Percentiles rank a stretch among this genome's conserved stretches.
Evolutionary conservation across 1,140 invertebrate genomes (phyloP).

Genomic region (Zaprionus lachaisei): DNA sequence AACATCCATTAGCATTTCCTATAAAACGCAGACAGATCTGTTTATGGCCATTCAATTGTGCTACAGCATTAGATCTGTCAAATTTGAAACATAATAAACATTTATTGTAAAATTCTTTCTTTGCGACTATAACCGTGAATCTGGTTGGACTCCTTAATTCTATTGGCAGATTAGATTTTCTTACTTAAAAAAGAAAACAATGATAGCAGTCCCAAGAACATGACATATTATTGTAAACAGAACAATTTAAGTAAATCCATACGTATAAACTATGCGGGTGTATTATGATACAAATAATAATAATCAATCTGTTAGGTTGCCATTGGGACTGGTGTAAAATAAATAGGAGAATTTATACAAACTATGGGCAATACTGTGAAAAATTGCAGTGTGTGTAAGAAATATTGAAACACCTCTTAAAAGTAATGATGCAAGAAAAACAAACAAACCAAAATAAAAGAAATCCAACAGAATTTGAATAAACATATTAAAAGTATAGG

Average conservation of each 20-base stretch:
- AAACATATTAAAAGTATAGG: not conserved
- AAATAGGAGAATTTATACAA: not conserved
- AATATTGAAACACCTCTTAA: not conserved
- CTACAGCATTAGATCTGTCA: not conserved
- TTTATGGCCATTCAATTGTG: not conserved
- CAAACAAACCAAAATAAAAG: not conserved
- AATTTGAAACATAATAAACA: not conserved
- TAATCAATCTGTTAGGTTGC: not conserved
- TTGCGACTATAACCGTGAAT: not conserved
- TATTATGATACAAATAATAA: no score
- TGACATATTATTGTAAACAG: no score
- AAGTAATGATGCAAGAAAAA: not conserved
- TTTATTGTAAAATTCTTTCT: not conserved
- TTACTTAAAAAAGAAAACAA: not conserved
- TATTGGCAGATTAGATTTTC: not conserved
- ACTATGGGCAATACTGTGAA: not conserved
- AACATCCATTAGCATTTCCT: not conserved
- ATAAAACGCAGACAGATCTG: not conserved
- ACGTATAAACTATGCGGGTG: no score
- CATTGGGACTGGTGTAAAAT: not conserved
- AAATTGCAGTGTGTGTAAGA: not conserved
- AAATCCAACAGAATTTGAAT: not conserved
- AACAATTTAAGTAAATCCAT: no score
- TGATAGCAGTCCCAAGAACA: no score
- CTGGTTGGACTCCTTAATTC: not conserved